Base-by-base conservation (phyloP, 2,113 vertebrate species). In the Equus przewalskii region DNA sequence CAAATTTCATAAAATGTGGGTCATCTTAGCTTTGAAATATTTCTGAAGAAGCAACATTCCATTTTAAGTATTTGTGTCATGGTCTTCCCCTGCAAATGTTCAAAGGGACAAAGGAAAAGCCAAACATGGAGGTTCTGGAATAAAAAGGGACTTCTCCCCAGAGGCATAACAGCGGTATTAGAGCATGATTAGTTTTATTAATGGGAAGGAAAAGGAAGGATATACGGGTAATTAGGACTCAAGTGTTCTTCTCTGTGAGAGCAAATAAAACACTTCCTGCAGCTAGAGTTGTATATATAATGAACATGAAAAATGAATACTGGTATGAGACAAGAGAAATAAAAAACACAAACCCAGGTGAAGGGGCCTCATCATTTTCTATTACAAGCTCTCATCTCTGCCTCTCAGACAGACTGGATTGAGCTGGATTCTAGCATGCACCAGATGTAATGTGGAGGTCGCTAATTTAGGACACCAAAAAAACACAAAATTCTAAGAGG, bases 191-290 rank as follows among this genome's bases (percentile, higher is more conserved):
- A 97, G 87, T 92, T 92, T 94, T 97, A 96, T 94, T 96, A 98
- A 94, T 97, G 96, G 87, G 75, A 96, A 96, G 76, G 94, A 92
- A 98, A 95, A 91, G 80, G 86, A 93, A 97, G 95, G 87, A 94
- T 97, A 98, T 90, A 96, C n/a, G 85, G 92, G 87, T 97, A 98
- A 98, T 97, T 97, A 97, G 92, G 92, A 93, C 94, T 98, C 92
- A 90, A 97, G 96, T 94, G 80, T 94, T 97, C 92, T 97, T 97
- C 91, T 96, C 73, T 54, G 44, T 58, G 83, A 91, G 96, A 95
- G 91, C 96, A 95, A 98, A 97, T 95, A 97, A 94, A 97, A 97
- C 81, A 95, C 83, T 97, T 96, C 86, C 96, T 97, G 95, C 70
- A 97, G 80, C 93, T 97, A 91, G 18, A 84, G 70, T 76, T 93